phyloP scores from a whole-genome alignment of 2,113 vertebrate genomes.

The Clinocottus analis region DNA sequence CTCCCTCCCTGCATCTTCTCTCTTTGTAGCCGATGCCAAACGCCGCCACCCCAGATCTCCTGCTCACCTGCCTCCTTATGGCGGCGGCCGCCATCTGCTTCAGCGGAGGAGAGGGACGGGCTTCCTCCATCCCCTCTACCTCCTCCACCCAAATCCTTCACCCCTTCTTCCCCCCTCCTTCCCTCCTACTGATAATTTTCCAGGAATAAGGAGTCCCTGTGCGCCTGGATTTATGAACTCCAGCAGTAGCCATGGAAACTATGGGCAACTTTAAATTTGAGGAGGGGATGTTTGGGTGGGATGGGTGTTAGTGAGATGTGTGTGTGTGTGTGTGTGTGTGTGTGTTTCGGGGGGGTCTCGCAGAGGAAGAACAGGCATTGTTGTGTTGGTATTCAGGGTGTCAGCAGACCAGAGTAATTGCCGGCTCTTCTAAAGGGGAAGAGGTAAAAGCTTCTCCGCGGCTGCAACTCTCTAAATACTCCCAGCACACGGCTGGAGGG shows the following conservation, averaged over 20 bases:
- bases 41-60: constrained; percentile 76
- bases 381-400: constrained; percentile 76
- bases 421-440: constrained; percentile 66
- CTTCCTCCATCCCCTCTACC: constrained; percentile 25
- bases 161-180: constrained; percentile 34
- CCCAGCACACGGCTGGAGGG: constrained; percentile 61
- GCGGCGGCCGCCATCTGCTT: no score
- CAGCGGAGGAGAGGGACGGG: no score
- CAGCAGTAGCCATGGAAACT: constrained; percentile 70
- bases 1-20: constrained; percentile 61
- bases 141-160: constrained; percentile 57
- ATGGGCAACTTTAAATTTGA: constrained; percentile 71
- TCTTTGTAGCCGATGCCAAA: constrained; percentile 81
- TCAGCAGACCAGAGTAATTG: constrained; percentile 77
- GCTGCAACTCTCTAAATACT: constrained; percentile 61
- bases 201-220: constrained; percentile 74
- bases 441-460: constrained; percentile 62
- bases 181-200: constrained; percentile 57
- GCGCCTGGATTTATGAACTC: constrained; percentile 66
- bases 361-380: constrained; percentile 67
- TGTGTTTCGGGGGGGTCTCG: constrained; percentile 16
- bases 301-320: constrained; percentile 40
- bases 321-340: constrained; percentile 48
- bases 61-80: constrained; percentile 79
- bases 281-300: constrained; percentile 55